phyloP scores from a whole-genome alignment of 1,140 invertebrate genomes.

The Drosophila carrolli region DNA sequence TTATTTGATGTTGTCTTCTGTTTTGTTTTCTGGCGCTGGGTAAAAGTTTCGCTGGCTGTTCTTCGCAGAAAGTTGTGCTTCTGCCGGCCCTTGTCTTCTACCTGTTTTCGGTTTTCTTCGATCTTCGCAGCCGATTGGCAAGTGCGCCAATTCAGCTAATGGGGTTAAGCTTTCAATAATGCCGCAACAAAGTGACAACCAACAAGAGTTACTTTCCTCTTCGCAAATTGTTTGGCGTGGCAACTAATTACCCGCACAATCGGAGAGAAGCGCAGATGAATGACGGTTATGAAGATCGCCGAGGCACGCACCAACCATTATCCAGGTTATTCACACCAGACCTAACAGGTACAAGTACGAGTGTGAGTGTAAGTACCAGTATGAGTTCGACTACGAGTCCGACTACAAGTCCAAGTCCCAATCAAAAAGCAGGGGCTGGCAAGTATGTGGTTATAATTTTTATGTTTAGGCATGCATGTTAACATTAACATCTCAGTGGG shows the following conservation, averaged over 20 bases:
- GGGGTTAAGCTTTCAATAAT: slow-evolving; percentile 81
- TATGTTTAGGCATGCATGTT: slow-evolving; percentile 79
- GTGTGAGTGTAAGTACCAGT: neutral
- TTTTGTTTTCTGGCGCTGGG: slow-evolving; percentile 36
- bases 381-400: slow-evolving; percentile 1
- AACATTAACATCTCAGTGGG: slow-evolving; percentile 57
- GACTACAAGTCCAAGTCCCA: slow-evolving; percentile 11
- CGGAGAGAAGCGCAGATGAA: slow-evolving; percentile 27
- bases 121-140: slow-evolving; percentile 69
- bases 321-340: slow-evolving; percentile 44
- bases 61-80: slow-evolving; percentile 74
- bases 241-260: slow-evolving; percentile 64
- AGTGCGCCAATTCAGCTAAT: slow-evolving; percentile 82
- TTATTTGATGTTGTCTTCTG: slow-evolving; percentile 14
- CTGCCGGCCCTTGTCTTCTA: slow-evolving; percentile 66
- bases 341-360: slow-evolving; percentile 18
- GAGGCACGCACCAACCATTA: slow-evolving; percentile 33
- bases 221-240: slow-evolving; percentile 66
- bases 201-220: slow-evolving; percentile 68
- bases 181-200: slow-evolving; percentile 66
- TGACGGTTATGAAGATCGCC: slow-evolving; percentile 34
- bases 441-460: slow-evolving; percentile 63
- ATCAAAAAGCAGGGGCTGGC: slow-evolving; percentile 15
- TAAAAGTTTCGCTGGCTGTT: slow-evolving; percentile 74
- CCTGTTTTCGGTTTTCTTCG: slow-evolving; percentile 57